Base-by-base conservation (phyloP, 1,140 invertebrate genomes). In the Idris sp. region DNA sequence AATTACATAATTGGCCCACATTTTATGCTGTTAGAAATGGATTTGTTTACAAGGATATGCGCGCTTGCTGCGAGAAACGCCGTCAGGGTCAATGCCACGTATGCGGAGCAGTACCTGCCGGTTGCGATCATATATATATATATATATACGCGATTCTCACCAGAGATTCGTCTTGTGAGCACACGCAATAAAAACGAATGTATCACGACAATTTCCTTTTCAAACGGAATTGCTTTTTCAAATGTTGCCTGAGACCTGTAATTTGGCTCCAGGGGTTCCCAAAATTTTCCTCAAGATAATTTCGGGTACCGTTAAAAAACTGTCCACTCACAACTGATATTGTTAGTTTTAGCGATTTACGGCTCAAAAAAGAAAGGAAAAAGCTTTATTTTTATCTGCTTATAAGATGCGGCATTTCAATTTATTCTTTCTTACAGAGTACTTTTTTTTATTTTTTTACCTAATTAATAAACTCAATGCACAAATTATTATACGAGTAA, bases 181-280 rank as follows among this genome's bases (percentile, higher is more conserved):
- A n/a, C 48, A 38, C 46, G 61, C 79, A 73, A 81, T 83, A 86
- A 86, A 84, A 84, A 86, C 83, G 81, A 84, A 84, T 84, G 81
- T 84, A 81, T 84, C 83, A 86, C 84, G 79, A 81, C 79, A 84
- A 84, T 85, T 84, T 84, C 84, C 81, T 86, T 85, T 86, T 86
- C 84, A 82, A 85, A 72, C 74, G 61, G 40, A 72, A 62, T 76
- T 51, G 10, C 44, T 62, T 62, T 65, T 65, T 65, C 22, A 36
- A 40, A 54, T 6, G 25, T 11, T 10, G 35, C 11, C 19, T 18
- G 8, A 49, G 25, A 31, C 35, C 43, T 61, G 41, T 40, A 61
- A 61, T 61, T 61, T 40, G 25, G 4, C 11, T 35, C 35, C 25
- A 25, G 16, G 11, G 30, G 16, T 15, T 36, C 33, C 30, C 28